Conservation (phyloP, 2,888 invertebrate genomes). For the Catocala sponsa region DNA sequence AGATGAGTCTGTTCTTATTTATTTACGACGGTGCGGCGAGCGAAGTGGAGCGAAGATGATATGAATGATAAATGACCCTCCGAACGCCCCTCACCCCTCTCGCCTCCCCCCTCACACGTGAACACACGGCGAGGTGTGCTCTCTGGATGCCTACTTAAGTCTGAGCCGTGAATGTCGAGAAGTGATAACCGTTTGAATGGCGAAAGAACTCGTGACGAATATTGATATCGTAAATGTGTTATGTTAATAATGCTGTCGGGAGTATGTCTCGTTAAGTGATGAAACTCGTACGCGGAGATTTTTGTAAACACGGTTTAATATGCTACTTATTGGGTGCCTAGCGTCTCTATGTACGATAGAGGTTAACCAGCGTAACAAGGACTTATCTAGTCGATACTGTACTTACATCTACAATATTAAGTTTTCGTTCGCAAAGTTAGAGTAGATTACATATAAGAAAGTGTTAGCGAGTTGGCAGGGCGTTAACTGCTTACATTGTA, state of each 20-base stretch:
- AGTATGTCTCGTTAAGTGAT: slow-evolving; percentile 34
- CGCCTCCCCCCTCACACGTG: slow-evolving; percentile 77
- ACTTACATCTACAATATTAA: too few relatives aligned
- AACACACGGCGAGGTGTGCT: slow-evolving; percentile 79
- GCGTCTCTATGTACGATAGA: background rate
- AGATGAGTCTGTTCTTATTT: slow-evolving; percentile 88
- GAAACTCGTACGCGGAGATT: slow-evolving; percentile 23
- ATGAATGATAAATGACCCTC: slow-evolving; percentile 89
- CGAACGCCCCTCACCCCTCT: slow-evolving; percentile 63
- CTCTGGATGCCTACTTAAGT: slow-evolving; percentile 77
- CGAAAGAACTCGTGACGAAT: slow-evolving; percentile 73
- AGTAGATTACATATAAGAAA: slow-evolving; percentile 3
- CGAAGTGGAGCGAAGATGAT: slow-evolving; percentile 89
- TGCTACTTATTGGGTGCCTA: background rate
- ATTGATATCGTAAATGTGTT: slow-evolving; percentile 62
- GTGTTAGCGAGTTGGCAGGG: background rate
- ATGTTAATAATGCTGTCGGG: slow-evolving; percentile 51
- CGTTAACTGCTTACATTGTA: slow-evolving; percentile 13
- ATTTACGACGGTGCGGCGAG: slow-evolving; percentile 88
- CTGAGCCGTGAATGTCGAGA: slow-evolving; percentile 71
- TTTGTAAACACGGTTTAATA: slow-evolving; percentile 2
- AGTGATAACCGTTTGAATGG: slow-evolving; percentile 76
- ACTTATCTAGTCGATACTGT: background rate
- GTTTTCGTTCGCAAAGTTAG: background rate
- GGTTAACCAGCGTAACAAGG: background rate